Evolutionary conservation across 2,113 vertebrate genomes (phyloP).

Genomic region (Sceloporus undulatus): DNA sequence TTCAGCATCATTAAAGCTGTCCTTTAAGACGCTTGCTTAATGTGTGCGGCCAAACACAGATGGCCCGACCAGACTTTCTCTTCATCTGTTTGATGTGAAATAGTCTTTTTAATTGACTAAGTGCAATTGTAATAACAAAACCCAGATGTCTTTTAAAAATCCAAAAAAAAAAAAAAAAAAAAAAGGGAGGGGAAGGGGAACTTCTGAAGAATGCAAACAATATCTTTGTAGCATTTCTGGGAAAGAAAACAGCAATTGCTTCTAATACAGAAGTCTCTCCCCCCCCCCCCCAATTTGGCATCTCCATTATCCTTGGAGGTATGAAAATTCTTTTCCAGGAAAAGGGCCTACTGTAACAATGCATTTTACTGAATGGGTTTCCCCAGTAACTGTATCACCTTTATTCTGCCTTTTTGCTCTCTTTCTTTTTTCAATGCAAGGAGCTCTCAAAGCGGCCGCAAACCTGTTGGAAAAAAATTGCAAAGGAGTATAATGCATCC

Average conservation of each 20-base stretch:
- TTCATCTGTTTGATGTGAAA: conserved; percentile 60
- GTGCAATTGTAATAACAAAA: conserved; percentile 42
- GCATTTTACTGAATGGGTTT: background rate
- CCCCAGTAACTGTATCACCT: background rate
- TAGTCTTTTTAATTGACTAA: conserved; percentile 64
- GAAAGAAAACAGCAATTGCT: background rate
- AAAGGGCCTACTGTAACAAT: background rate
- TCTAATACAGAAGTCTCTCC: fast-evolving
- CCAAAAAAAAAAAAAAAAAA: background rate
- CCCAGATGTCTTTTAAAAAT: conserved; percentile 29
- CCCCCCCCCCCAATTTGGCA: background rate
- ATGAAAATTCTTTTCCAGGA: background rate
- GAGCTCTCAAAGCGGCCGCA: background rate
- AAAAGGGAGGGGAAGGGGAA: background rate
- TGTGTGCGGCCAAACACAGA: conserved; percentile 63
- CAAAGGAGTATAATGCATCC: background rate
- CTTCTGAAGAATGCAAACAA: background rate
- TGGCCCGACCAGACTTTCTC: conserved; percentile 66
- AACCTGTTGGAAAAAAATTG: too few species aligned
- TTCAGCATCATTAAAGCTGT: background rate
- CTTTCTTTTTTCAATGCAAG: background rate
- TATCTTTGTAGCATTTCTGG: fast-evolving
- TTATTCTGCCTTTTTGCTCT: background rate
- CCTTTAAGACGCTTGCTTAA: conserved; percentile 40
- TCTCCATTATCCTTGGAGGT: background rate